Evolutionary conservation across 2,797 vertebrate genomes (phyloP), one percentile per base, ranked within the genome.

Genomic region (Malurus splendens): DNA sequence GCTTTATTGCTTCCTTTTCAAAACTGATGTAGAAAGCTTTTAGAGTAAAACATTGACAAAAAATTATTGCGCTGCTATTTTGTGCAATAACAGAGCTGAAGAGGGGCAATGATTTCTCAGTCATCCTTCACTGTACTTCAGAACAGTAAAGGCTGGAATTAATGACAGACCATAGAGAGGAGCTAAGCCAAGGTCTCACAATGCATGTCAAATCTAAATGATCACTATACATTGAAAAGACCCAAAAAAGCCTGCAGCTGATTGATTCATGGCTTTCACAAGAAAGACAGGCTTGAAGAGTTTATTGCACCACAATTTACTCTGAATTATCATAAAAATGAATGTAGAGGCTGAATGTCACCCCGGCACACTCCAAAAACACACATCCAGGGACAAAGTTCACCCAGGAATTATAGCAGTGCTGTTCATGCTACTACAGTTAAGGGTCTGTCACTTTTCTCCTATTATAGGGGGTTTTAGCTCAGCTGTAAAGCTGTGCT

Each of bases 1-100:
- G 98, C 98, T 99, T 99, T 98, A 99, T 99, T 99, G 98, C 98
- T 98, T 99, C 98, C 98, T 98, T 99, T 99, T 99, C 98, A 98
- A 98, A 97, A 98, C 98, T 98, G 98, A 98, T 98, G 98, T 98
- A 98, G 98, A 98, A 97, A 98, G 98, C 98, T 98, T 98, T 99
- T 99, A 98, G 98, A 98, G 98, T 98, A 98, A 99, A 98, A 98
- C 98, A 98, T 98, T 98, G 98, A 98, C 98, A 98, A 98, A 98
- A 98, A 99, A 99, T 98, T 98, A 99, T 98, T 98, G 98, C 98
- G 96, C 98, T 98, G 98, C 98, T 98, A 98, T 98, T 99, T 98
- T 98, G 98, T 97, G 98, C 98, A 98, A 98, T 98, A 98, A 97
- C 96, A 97, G 97, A 97, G 96, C 96, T 97, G 97, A 97, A 97